Percentiles rank a stretch among this genome's conserved stretches.
Evolutionary conservation across 2,113 vertebrate species (phyloP).

Genomic region (Phainopepla nitens): DNA sequence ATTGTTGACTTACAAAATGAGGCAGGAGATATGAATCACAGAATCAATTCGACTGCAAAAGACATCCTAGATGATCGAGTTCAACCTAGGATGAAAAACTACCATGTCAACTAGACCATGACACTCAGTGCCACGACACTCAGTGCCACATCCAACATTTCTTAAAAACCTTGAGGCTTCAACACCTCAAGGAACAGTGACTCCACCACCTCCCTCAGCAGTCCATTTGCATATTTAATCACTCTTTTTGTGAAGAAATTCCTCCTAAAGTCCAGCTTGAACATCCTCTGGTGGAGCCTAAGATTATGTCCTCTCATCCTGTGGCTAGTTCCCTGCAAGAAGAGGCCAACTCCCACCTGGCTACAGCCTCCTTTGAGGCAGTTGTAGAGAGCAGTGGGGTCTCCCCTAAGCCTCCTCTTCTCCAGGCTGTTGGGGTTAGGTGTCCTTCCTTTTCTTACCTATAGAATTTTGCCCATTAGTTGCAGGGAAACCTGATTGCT

Average conservation of each 20-base stretch:
- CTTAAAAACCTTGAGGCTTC: neutral
- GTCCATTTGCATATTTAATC: neutral
- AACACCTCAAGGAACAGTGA: neutral
- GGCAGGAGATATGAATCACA: neutral
- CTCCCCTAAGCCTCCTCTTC: neutral
- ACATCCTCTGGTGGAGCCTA: neutral
- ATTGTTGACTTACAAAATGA: neutral
- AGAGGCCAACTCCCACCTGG: neutral
- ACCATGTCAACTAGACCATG: neutral
- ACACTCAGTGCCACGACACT: too few species aligned
- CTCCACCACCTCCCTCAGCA: neutral
- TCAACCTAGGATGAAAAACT: neutral
- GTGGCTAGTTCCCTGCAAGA: neutral
- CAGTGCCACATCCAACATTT: neutral
- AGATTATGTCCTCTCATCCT: neutral
- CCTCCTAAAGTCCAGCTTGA: neutral
- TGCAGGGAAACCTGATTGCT: too few species aligned
- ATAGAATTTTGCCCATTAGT: too few species aligned
- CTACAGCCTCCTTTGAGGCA: neutral
- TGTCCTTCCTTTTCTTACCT: too few species aligned
- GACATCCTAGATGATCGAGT: accelerated
- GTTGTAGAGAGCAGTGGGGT: neutral
- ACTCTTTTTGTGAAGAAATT: neutral
- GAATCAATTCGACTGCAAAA: neutral
- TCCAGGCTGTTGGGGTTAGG: neutral